Conservation (phyloP, 2,113 vertebrate genomes). For the Crotalus horridus region DNA sequence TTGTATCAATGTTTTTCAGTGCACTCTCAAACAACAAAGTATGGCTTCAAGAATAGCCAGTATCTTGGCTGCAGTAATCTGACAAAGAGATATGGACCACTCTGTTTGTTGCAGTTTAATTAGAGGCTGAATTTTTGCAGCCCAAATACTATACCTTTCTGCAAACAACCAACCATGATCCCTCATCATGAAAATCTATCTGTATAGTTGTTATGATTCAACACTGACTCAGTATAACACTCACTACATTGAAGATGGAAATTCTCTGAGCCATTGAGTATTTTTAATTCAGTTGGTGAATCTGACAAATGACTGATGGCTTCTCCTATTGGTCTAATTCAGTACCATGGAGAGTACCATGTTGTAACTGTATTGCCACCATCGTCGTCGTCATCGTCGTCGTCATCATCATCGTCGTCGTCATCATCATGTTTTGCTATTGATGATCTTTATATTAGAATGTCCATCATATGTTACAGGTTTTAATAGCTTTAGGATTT, state of each 20-base stretch:
- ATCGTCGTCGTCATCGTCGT: not conserved
- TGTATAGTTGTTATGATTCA: not conserved
- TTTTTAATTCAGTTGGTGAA: slow-evolving; percentile 60
- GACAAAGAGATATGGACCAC: not conserved
- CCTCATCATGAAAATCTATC: not conserved
- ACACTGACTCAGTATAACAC: slow-evolving; percentile 14
- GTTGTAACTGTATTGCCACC: not conserved
- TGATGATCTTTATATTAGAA: not conserved
- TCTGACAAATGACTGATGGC: not conserved
- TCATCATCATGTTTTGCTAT: not conserved
- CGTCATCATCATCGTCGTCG: not conserved
- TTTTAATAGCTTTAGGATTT: not conserved
- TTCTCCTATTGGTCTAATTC: not conserved
- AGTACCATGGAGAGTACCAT: not conserved
- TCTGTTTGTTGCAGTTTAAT: not conserved
- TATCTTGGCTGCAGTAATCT: not conserved
- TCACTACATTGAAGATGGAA: slow-evolving; percentile 67
- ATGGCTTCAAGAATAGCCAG: not conserved
- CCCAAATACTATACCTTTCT: not conserved
- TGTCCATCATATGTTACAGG: not conserved
- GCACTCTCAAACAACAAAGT: not conserved
- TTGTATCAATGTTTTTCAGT: not conserved
- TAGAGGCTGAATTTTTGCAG: not conserved
- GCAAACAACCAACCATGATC: not conserved
- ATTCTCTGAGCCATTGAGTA: slow-evolving; percentile 63